These are phyloP conservation scores for Drosophila santomea DNA, from an alignment of 1,140 invertebrate species.

Conservation along the genomic window DNA sequence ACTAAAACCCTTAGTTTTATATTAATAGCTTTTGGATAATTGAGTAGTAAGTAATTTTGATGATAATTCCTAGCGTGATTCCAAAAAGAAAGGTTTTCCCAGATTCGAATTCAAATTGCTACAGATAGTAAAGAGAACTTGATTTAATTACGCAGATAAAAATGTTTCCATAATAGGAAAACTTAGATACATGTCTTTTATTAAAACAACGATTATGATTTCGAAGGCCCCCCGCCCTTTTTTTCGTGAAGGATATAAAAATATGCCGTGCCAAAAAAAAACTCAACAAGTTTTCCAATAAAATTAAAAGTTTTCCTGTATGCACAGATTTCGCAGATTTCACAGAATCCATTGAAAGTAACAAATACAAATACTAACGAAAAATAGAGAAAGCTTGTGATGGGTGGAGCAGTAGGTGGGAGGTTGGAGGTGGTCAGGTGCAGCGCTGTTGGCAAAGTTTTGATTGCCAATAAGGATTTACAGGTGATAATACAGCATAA, in stretches of 20 bases:
- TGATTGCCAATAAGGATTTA: constrained; percentile 84
- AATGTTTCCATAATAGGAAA: too few relatives aligned
- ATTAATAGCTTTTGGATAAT: too few relatives aligned
- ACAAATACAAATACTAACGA: constrained; percentile 66
- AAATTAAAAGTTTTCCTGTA: constrained; percentile 81
- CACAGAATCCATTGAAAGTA: constrained; percentile 74
- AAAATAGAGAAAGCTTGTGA: constrained; percentile 11
- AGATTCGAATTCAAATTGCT: too few relatives aligned
- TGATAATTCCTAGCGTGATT: too few relatives aligned
- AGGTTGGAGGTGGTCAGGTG: not conserved
- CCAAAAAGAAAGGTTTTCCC: too few relatives aligned
- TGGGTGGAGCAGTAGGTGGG: not conserved
- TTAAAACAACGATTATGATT: not conserved
- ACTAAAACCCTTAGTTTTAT: too few relatives aligned
- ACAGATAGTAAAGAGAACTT: too few relatives aligned
- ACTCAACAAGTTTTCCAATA: constrained; percentile 77
- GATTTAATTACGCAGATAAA: too few relatives aligned
- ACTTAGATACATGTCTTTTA: not conserved
- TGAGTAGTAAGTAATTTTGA: too few relatives aligned
- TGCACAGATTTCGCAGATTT: constrained; percentile 68
- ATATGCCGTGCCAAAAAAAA: constrained; percentile 27
- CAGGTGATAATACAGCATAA: constrained; percentile 83
- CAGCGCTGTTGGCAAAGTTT: constrained; percentile 58
- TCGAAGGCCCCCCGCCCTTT: not conserved
- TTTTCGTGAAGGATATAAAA: constrained; percentile 15